Conservation (phyloP, 2,888 invertebrate species). For the Onchidella celtica region DNA sequence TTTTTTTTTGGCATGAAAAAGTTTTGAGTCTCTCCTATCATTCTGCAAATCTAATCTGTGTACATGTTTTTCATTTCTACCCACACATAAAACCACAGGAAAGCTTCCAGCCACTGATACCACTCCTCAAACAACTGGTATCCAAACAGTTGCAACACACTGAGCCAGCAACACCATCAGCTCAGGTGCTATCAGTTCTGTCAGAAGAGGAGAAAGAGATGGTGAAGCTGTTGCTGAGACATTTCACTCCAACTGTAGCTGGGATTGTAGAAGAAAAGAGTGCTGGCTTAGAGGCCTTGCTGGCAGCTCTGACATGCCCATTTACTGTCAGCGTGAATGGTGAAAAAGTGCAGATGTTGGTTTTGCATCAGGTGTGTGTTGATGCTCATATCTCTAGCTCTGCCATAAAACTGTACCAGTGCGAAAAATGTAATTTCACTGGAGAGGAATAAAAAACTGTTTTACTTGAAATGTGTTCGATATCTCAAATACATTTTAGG, state of each 20-base stretch:
- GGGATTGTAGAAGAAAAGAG: conserved; percentile 39
- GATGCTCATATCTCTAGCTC: too few relatives aligned
- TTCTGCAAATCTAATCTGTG: too few relatives aligned
- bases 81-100: conserved; percentile 23
- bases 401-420: too few relatives aligned
- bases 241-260: conserved; percentile 59
- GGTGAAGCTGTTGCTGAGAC: conserved; percentile 57
- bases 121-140: conserved; percentile 12
- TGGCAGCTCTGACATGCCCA: conserved; percentile 36
- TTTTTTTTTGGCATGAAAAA: too few relatives aligned
- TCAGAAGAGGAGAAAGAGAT: conserved; percentile 19
- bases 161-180: not conserved
- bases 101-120: conserved; percentile 30
- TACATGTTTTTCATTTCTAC: too few relatives aligned
- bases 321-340: not conserved
- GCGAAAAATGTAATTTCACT: too few relatives aligned
- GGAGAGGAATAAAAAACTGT: too few relatives aligned
- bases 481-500: too few relatives aligned
- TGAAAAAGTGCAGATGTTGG: conserved; percentile 52
- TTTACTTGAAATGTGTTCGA: too few relatives aligned
- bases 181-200: not conserved
- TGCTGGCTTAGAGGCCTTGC: conserved; percentile 46
- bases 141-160: not conserved
- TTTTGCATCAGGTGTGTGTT: conserved; percentile 58
- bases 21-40: too few relatives aligned